phyloP scores from a whole-genome alignment of 2,113 vertebrate species.

The Nothocercus julius region DNA sequence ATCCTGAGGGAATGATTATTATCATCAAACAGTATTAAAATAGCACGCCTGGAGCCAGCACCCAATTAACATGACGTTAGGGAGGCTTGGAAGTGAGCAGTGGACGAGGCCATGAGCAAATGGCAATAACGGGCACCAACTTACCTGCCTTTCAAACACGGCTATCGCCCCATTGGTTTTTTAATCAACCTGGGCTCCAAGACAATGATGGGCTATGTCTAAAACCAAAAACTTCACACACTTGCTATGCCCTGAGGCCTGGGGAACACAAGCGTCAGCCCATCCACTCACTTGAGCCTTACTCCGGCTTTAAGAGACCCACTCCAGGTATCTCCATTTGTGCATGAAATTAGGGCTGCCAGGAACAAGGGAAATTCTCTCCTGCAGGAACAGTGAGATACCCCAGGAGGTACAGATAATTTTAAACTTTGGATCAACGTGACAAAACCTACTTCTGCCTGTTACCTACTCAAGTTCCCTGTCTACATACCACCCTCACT shows the following conservation, averaged over 20 bases:
- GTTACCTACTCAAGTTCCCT: not conserved
- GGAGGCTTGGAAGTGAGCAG: conserved; percentile 7
- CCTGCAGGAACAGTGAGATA: not conserved
- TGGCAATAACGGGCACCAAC: not conserved
- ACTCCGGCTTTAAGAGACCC: not conserved
- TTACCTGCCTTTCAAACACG: not conserved
- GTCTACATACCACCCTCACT: not conserved
- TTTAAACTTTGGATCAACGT: not conserved
- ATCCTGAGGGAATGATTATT: conserved; percentile 74
- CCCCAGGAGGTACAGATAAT: not conserved
- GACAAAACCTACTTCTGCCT: not conserved
- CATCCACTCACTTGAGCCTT: not conserved
- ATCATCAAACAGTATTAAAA: conserved; percentile 81
- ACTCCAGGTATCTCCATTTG: not conserved
- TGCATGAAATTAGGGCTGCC: not conserved
- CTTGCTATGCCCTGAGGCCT: not conserved
- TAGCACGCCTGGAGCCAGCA: conserved; percentile 74
- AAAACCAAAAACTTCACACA: not conserved
- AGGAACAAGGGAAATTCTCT: not conserved
- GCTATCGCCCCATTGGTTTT: not conserved
- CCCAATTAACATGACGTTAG: conserved; percentile 37
- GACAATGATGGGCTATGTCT: not conserved
- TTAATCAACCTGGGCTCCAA: not conserved
- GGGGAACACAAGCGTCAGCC: fast-evolving
- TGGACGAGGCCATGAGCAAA: not conserved